Conservation (phyloP, 2,113 vertebrate species). For the Crotophaga sulcirostris region DNA sequence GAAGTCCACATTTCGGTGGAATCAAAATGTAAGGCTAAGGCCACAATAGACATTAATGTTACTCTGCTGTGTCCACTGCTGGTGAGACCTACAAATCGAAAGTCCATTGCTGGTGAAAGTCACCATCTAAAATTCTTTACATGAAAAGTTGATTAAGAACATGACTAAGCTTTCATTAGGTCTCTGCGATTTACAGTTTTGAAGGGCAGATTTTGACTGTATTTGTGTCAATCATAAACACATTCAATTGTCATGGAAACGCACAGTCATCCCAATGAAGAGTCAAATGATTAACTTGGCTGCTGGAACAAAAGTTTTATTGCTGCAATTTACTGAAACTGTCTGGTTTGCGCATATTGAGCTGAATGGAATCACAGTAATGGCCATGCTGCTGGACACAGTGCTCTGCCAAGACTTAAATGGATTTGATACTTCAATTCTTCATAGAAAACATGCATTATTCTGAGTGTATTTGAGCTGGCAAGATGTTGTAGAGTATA, state of each 20-base stretch:
- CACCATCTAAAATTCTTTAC: background rate
- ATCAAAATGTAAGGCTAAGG: background rate
- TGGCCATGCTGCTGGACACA: slow-evolving; percentile 61
- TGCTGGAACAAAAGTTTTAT: slow-evolving; percentile 48
- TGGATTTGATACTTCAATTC: slow-evolving; percentile 6
- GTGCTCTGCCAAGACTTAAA: slow-evolving; percentile 34
- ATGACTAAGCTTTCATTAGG: background rate
- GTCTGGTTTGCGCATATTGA: slow-evolving; percentile 68
- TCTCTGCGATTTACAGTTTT: background rate
- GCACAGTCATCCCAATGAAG: background rate
- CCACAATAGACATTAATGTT: background rate
- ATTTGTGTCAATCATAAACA: slow-evolving; percentile 27
- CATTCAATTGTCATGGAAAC: slow-evolving; percentile 50
- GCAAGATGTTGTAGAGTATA: background rate
- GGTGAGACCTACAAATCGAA: background rate
- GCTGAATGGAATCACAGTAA: slow-evolving; percentile 59
- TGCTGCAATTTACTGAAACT: slow-evolving; percentile 71
- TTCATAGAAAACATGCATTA: slow-evolving; percentile 7
- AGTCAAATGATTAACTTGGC: slow-evolving; percentile 45
- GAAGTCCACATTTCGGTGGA: background rate
- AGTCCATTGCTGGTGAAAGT: background rate
- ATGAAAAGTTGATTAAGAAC: background rate
- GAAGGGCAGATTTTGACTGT: background rate
- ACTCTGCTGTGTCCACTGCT: background rate
- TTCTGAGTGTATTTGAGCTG: slow-evolving; percentile 6